Percentiles rank a stretch among this genome's conserved stretches.
These are phyloP conservation scores for Pseudorasbora parva DNA, from an alignment of 2,113 vertebrate species.

Conservation along the genomic window DNA sequence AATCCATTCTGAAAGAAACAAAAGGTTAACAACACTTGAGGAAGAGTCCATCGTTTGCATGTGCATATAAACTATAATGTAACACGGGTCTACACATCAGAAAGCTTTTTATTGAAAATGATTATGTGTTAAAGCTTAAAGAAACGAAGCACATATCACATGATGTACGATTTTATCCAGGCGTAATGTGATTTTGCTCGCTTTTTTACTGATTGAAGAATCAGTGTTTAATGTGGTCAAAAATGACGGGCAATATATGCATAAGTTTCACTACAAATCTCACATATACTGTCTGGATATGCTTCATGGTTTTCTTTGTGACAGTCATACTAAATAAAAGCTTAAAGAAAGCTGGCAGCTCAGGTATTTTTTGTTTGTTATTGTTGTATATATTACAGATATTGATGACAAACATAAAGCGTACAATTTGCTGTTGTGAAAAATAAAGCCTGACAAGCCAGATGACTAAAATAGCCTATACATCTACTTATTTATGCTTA, in stretches of 20 bases:
- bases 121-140: not conserved
- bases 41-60: not conserved
- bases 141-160: slow-evolving; percentile 13
- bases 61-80: not conserved
- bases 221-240: slow-evolving; percentile 7
- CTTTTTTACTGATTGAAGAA: slow-evolving; percentile 8
- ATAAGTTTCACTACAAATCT: slow-evolving; percentile 13
- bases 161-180: not conserved
- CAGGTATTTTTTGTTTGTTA: not conserved
- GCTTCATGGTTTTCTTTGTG: not conserved
- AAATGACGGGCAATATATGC: not conserved
- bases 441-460: slow-evolving; percentile 56
- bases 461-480: slow-evolving; percentile 55
- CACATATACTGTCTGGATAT: slow-evolving; percentile 7
- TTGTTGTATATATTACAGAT: slow-evolving; percentile 60
- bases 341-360: not conserved
- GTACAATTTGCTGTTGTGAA: slow-evolving; percentile 50
- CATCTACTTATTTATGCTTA: slow-evolving; percentile 55
- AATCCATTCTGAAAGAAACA: not conserved
- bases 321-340: slow-evolving; percentile 2
- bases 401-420: slow-evolving; percentile 56
- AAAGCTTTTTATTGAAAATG: slow-evolving; percentile 27
- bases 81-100: slow-evolving; percentile 9
- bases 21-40: not conserved
- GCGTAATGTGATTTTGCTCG: not conserved